Evolutionary conservation across 2,888 invertebrate species (phyloP).

Genomic region (Spodoptera exigua): DNA sequence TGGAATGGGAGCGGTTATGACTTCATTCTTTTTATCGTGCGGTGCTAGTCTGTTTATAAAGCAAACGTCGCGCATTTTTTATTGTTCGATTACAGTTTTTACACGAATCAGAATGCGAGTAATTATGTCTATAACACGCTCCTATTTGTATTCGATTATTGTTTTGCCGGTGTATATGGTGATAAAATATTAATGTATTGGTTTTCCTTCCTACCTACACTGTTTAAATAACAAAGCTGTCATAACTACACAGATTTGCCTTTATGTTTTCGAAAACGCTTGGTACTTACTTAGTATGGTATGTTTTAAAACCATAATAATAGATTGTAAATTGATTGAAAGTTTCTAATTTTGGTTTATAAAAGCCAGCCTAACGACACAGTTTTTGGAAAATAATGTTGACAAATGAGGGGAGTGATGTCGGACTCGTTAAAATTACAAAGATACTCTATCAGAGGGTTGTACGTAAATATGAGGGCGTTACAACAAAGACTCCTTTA

Average conservation of each 20-base stretch:
- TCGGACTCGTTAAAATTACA: constrained; percentile 35
- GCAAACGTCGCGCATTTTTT: constrained; percentile 36
- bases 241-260: constrained; percentile 26
- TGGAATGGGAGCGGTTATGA: constrained; percentile 70
- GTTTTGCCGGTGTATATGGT: constrained; percentile 23
- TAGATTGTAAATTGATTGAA: constrained; percentile 4
- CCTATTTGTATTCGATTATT: constrained; percentile 16
- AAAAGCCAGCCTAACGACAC: neutral
- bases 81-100: constrained; percentile 39
- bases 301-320: too few relatives aligned
- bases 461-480: constrained; percentile 10
- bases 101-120: constrained; percentile 21
- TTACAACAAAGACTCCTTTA: constrained; percentile 16
- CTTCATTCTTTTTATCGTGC: constrained; percentile 63
- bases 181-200: constrained; percentile 11
- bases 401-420: constrained; percentile 20
- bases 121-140: constrained; percentile 31
- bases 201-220: constrained; percentile 47
- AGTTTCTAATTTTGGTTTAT: constrained; percentile 19
- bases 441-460: constrained; percentile 29
- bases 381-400: constrained; percentile 7
- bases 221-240: constrained; percentile 19
- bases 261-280: constrained; percentile 3
- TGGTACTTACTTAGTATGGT: too few relatives aligned
- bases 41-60: constrained; percentile 19